Evolutionary conservation across 2,797 vertebrate species (phyloP), one percentile per base, ranked within the genome.

Genomic region (Epinephelus malabaricus): DNA sequence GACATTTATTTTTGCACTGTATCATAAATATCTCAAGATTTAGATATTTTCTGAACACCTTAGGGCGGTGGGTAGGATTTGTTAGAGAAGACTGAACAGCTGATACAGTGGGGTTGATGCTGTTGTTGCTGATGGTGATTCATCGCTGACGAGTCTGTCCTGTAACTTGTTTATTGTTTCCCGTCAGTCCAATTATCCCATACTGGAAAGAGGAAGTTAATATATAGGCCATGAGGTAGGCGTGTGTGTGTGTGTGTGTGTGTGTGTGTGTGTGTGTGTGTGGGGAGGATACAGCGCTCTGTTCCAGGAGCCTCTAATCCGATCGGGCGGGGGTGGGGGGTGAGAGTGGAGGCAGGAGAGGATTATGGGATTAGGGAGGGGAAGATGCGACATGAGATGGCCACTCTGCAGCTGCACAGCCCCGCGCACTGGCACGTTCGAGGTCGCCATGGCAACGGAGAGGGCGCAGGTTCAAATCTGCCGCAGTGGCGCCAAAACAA

Each of bases 341-440:
- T 86, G 87, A 89, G 90, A 89, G 86, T 91, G 74, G 76, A 81
- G 81, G 75, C 74, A 79, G 75, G 8, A 82, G 81, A 85, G 88
- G 91, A 92, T 92, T 92, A 90, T 49, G 80, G 88, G 88, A 88
- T 92, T 90, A 87, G 13, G 51, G 51, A 61, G 61, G 60, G 68
- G 65, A 75, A 86, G 85, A 92, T 89, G 80, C 18, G 62, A 88
- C 88, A 90, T 89, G 87, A 92, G 92, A 89, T 83, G 88, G 88
- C 83, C 90, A 92, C 88, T 92, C 75, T 84, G 87, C 76, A 69
- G 76, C 76, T 49, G 74, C 66, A 64, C 17, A 18, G 50, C 49
- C 21, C n/a, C 2, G 23, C 27, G 21, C 14, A 9, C 43, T 67
- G 56, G 9, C 73, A 49, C 8, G 0, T 51, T 49, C 1, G 1